Evolutionary conservation across 35 echinoderm and acorn worm species (phyloP), one percentile per base, ranked within the genome.

Genomic region (Patiria miniata): DNA sequence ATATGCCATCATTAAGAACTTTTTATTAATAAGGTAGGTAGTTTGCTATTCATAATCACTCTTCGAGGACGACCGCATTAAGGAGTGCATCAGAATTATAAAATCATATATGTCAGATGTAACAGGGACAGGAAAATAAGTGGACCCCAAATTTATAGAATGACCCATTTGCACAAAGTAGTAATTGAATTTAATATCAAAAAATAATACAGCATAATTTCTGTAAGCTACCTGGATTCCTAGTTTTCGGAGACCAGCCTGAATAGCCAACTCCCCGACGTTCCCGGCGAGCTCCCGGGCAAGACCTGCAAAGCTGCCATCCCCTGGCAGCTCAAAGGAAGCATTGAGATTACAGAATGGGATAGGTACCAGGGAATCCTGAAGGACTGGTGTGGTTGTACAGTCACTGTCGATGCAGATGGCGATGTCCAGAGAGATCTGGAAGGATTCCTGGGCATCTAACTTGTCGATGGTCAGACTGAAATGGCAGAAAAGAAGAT

Each of bases 391-490:
- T 26, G 38, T 58, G 26, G 28, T 7, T 3, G 55, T 83, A 10
- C 33, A 58, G 10, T 32, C 51, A 18, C 38, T 52, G 19, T 83
- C 81, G 9, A 83, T 2, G 5, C 29, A 60, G 19, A 83, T 12
- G 29, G 52, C 5, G 9, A 83, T 36, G 8, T 53, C 52, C 1
- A 83, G 10, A 34, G 30, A 59, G 23, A 83, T 33, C 12, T 17
- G 16, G 22, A 83, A 83, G 2, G 28, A 37, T 7, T 83, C 54
- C 57, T 57, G 29, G 8, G 37, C 52, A 42, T 39, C n/a, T 10
- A 81, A 22, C 38, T 83, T 83, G 42, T 83, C 54, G 17, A 83
- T 58, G 28, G 53, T 60, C 21, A 83, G 15, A 58, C 81, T 83
- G 81, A 34, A 0, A 32, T 19, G 39, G 36, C 16, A 36, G 16